Percentiles rank a stretch among this genome's conserved stretches.
Evolutionary conservation across 30 jellyfish, hydroid and myxozoan species (phyloP).

Genomic region (Turritopsis dohrnii): DNA sequence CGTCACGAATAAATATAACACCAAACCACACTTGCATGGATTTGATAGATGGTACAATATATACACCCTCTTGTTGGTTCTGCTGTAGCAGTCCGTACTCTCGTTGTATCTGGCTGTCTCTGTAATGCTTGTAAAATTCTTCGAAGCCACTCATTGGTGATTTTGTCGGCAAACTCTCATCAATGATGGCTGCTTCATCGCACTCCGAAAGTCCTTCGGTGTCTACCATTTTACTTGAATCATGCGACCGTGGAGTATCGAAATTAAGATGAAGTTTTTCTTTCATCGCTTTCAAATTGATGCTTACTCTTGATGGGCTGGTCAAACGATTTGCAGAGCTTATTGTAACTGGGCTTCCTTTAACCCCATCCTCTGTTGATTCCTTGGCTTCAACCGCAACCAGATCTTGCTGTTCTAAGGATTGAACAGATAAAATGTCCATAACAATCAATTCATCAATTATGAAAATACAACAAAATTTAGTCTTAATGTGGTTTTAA

Average conservation of each 20-base stretch:
- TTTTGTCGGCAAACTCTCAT: background rate
- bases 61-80: conserved; percentile 61
- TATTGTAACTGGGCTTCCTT: background rate
- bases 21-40: conserved; percentile 90
- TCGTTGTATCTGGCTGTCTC: conserved; percentile 46
- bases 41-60: conserved; percentile 79
- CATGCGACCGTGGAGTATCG: background rate
- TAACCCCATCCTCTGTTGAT: background rate
- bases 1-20: conserved; percentile 57
- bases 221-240: background rate
- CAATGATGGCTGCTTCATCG: background rate
- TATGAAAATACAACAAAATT: too few species aligned
- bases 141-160: conserved; percentile 24
- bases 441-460: background rate
- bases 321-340: background rate
- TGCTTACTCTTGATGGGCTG: background rate
- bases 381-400: background rate
- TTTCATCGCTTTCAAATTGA: background rate
- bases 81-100: conserved; percentile 40
- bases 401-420: background rate
- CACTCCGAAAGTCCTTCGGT: background rate
- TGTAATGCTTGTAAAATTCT: conserved; percentile 44
- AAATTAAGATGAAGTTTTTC: background rate
- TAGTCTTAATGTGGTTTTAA: too few species aligned
- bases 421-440: background rate